phyloP scores from a whole-genome alignment of 1,140 invertebrate genomes.

The Venturia canescens region DNA sequence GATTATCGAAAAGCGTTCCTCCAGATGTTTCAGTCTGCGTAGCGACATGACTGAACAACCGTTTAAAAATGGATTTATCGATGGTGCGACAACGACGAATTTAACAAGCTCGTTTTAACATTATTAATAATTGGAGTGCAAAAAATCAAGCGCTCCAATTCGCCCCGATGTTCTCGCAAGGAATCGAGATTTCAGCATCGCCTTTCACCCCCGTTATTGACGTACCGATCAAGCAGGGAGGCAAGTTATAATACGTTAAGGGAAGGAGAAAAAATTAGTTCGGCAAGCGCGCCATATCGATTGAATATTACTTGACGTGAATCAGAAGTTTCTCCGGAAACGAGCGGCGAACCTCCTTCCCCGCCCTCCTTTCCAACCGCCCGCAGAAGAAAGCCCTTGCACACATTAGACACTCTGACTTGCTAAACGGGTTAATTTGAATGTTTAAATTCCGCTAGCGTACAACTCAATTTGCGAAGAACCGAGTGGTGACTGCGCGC shows the following conservation, averaged over 20 bases:
- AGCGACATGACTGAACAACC: not conserved
- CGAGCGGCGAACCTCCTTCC: not conserved
- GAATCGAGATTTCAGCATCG: not conserved
- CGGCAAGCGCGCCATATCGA: constrained; percentile 59
- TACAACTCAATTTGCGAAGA: constrained; percentile 74
- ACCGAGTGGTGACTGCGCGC: constrained; percentile 57
- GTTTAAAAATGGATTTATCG: too few relatives aligned
- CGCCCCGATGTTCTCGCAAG: too few relatives aligned
- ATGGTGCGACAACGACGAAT: too few relatives aligned
- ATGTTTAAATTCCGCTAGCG: constrained; percentile 73
- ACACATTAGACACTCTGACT: constrained; percentile 72
- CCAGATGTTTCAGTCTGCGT: too few relatives aligned
- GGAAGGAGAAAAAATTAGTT: not conserved
- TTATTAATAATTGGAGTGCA: too few relatives aligned
- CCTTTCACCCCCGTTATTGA: not conserved
- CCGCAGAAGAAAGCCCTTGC: constrained; percentile 28
- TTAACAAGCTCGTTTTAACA: too few relatives aligned
- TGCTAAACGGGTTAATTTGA: constrained; percentile 75
- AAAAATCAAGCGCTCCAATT: too few relatives aligned
- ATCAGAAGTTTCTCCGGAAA: constrained; percentile 43
- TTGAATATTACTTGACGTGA: constrained; percentile 67
- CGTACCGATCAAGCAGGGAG: not conserved
- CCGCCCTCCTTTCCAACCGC: not conserved
- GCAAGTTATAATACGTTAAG: not conserved
- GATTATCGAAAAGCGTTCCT: not conserved